A percentile compares a stretch with the other conserved stretches of the same genome.
phyloP scores from a whole-genome alignment of 2,797 vertebrate species.

The Clarias platycephalus region DNA sequence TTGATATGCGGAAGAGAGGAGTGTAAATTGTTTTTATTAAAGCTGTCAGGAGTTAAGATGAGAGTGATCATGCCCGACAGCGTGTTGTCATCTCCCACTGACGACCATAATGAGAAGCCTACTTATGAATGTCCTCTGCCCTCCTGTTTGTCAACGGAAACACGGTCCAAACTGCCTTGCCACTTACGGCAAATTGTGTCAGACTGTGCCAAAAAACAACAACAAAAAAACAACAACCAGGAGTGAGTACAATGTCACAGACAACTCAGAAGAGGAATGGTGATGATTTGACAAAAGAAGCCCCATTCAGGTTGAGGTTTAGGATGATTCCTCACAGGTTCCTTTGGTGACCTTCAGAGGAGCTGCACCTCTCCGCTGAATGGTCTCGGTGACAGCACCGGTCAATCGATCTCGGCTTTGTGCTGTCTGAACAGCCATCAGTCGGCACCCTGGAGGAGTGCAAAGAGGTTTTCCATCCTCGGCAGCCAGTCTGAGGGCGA shows the following conservation, averaged over 20 bases:
- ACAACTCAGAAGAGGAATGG: constrained; percentile 24
- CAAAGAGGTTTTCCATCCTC: constrained; percentile 45
- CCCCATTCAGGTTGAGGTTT: constrained; percentile 25
- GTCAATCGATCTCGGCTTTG: constrained; percentile 45
- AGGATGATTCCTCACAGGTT: constrained; percentile 33
- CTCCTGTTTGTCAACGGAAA: constrained; percentile 44
- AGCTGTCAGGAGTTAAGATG: constrained; percentile 53
- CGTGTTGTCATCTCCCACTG: constrained; percentile 46
- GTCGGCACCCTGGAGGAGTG: constrained; percentile 23
- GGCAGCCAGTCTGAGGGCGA: constrained; percentile 40
- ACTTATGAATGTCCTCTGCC: constrained; percentile 50
- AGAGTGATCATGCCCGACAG: constrained; percentile 51
- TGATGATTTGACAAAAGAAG: constrained; percentile 34
- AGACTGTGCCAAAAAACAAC: constrained; percentile 21
- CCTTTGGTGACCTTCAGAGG: constrained; percentile 47
- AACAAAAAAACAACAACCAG: neutral
- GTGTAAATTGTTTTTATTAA: constrained; percentile 55
- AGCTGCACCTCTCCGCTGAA: constrained; percentile 42
- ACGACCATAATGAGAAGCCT: constrained; percentile 48
- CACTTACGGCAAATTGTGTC: constrained; percentile 41
- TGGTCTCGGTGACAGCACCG: constrained; percentile 37
- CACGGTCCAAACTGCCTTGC: constrained; percentile 38
- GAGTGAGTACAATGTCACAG: constrained; percentile 27
- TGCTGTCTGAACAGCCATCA: constrained; percentile 39
- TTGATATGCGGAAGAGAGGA: constrained; percentile 49